Base-by-base conservation (phyloP, 2,888 invertebrate genomes). In the Scaptomyza cyrtandrae region DNA sequence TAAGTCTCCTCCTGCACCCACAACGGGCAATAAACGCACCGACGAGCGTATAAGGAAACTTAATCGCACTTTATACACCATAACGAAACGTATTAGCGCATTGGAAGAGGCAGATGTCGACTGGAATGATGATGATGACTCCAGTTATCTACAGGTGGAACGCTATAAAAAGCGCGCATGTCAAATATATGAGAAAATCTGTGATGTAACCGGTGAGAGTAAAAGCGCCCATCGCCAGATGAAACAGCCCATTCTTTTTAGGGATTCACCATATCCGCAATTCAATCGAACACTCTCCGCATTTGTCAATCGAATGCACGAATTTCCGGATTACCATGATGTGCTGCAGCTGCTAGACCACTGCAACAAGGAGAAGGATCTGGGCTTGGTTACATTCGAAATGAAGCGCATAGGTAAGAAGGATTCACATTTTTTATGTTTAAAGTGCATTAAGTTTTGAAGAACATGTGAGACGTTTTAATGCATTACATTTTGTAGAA, bases 61-160 rank as follows among this genome's bases (percentile, higher is more conserved):
- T 6, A 94, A 94, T 83, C 94, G 93, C 67, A 93, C 94, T 0
- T 92, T 96, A 54, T 93, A 94, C 90, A 93, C 94, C 75, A 93
- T 96, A 19, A 93, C 94, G 55, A 93, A 94, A 80, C 94, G 94
- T 68, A 96, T 97, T 54, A 94, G 94, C 76, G 93, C 94, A 71
- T 90, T 96, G 6, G 96, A 96, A 84, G 92, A 93, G 52, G 96
- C 97, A 81, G 94, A 97, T 2, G 94, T 96, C 73, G 95, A 95
- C 89, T 95, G 95, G 83, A 95, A 95, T 78, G 95, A 95, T 75
- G 96, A 96, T 31, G 94, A 94, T 48, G 94, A 96, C 89, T 96
- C 96, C 3, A 93, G 94, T 33, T 97, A 96, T 91, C 92, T 97
- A 43, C 93, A 95, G 75, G 93, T 95, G 70, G 95, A 96, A 62